phyloP scores from a whole-genome alignment of 2,113 vertebrate genomes.

The Calyptomena viridis region DNA sequence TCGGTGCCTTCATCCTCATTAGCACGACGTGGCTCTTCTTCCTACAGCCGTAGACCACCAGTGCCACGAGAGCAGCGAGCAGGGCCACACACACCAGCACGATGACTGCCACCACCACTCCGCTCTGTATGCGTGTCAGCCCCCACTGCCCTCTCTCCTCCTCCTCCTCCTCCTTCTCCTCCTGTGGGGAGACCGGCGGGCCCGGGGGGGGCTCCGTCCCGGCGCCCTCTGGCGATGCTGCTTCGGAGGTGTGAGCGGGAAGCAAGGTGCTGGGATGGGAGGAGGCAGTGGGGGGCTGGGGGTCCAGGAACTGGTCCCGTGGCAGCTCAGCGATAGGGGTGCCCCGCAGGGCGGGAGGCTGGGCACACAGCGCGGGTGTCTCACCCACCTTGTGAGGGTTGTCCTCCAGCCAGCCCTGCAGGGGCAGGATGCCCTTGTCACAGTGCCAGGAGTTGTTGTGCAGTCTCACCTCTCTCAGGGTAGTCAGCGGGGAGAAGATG shows the following conservation, averaged over 20 bases:
- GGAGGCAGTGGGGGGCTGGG: not conserved
- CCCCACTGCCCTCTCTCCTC: conserved; percentile 23
- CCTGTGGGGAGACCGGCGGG: not conserved
- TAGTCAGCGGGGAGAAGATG: conserved; percentile 75
- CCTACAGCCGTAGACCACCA: conserved; percentile 66
- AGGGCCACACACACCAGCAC: conserved; percentile 72
- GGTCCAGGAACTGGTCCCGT: not conserved
- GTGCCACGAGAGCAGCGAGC: conserved; percentile 60
- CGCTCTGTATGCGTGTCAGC: conserved; percentile 62
- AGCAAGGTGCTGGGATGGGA: not conserved
- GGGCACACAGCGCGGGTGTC: conserved; percentile 73
- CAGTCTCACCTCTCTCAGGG: conserved; percentile 76
- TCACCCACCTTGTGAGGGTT: conserved; percentile 73
- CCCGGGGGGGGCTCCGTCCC: not conserved
- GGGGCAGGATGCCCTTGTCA: conserved; percentile 79
- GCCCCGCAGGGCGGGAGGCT: conserved; percentile 65
- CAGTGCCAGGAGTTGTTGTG: conserved; percentile 91
- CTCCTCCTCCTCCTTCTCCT: not conserved
- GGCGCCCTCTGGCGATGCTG: fast-evolving
- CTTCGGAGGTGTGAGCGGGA: not conserved
- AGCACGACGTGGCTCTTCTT: conserved; percentile 63
- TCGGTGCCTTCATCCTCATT: conserved; percentile 73
- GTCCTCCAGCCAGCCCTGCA: conserved; percentile 80
- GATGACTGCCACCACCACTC: conserved; percentile 70
- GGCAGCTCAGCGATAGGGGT: conserved; percentile 61